Evolutionary conservation across 2,113 vertebrate genomes (phyloP), one percentile per base, ranked within the genome.

Genomic region (Cacatua alba): DNA sequence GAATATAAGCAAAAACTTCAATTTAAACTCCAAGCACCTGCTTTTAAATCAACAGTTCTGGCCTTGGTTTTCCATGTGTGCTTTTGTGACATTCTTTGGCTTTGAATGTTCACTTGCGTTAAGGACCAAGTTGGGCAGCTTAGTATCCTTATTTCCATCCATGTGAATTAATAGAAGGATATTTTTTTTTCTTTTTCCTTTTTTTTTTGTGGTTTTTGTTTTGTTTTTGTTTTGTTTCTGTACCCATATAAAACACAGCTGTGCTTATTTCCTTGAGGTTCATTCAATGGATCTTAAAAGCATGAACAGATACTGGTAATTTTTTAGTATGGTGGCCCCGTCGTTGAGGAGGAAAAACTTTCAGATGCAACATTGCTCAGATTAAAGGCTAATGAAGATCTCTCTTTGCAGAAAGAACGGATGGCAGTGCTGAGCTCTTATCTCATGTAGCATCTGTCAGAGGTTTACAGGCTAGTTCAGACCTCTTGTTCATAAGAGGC

Each of bases 401-500:
- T 71, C 23, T 37, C 23, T 68, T 72, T 68, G 53, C 49, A 52
- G 48, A 48, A 67, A 70, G 16, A 63, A 11, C 11, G 67, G 43
- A 15, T 79, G 35, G 31, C 52, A 79, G 28, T 14, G 43, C 86
- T 72, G 52, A 79, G 0, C 23, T 84, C 5, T 12, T 23, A 11
- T 44, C 49, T 63, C 17, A 2, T 1, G 8, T 10, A 64, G 23
- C 79, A 46, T 19, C 51, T 59, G 16, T 53, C 43, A 76, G 79
- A 69, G 52, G 17, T 28, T 23, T 35, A 37, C 2, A 8, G 29
- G 18, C 35, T 37, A 19, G 11, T 39, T 57, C 63, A 81, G 33
- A 24, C n/a, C 44, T 79, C 44, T 35, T 44, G 1, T 9, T 53
- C 2, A 0, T n/a, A 12, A 26, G 44, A 76, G 13, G 25, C 52